phyloP scores from a whole-genome alignment of 2,113 vertebrate genomes.

The Phalacrocorax carbo region DNA sequence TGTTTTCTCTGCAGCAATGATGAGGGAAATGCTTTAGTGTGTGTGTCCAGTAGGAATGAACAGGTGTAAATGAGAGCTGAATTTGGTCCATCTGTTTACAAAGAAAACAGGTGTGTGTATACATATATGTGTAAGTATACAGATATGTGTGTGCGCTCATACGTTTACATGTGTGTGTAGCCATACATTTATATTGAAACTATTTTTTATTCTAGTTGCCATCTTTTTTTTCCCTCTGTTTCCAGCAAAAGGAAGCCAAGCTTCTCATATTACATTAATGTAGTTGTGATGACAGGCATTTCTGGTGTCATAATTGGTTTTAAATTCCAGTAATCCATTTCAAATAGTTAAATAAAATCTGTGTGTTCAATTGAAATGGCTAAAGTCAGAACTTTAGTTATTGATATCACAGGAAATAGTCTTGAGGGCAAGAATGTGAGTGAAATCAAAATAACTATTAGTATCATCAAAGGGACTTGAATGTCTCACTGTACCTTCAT shows the following conservation, averaged over 20 bases:
- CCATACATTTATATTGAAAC: background rate
- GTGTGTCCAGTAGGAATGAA: constrained; percentile 13
- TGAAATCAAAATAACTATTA: constrained; percentile 70
- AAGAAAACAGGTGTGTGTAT: background rate
- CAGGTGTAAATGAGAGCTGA: constrained; percentile 37
- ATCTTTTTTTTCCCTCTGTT: background rate
- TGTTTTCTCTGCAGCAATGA: constrained; percentile 2
- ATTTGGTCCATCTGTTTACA: constrained; percentile 31
- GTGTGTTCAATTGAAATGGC: constrained; percentile 65
- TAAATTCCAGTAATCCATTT: constrained; percentile 75
- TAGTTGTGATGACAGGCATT: constrained; percentile 68
- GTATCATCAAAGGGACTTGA: constrained; percentile 55
- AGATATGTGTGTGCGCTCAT: background rate
- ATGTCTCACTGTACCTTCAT: constrained; percentile 43
- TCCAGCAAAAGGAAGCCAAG: constrained; percentile 63
- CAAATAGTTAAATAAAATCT: constrained; percentile 70
- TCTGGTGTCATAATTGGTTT: constrained; percentile 75
- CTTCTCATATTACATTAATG: constrained; percentile 72
- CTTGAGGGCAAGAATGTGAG: constrained; percentile 63
- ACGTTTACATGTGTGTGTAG: background rate
- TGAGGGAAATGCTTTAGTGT: background rate
- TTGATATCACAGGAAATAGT: constrained; percentile 69
- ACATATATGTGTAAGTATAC: background rate
- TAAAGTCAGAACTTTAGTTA: constrained; percentile 68
- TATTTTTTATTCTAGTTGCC: background rate